These are phyloP conservation scores for Drosophila parthenogenetica DNA, from an alignment of 2,888 invertebrate species.

Conservation along the genomic window DNA sequence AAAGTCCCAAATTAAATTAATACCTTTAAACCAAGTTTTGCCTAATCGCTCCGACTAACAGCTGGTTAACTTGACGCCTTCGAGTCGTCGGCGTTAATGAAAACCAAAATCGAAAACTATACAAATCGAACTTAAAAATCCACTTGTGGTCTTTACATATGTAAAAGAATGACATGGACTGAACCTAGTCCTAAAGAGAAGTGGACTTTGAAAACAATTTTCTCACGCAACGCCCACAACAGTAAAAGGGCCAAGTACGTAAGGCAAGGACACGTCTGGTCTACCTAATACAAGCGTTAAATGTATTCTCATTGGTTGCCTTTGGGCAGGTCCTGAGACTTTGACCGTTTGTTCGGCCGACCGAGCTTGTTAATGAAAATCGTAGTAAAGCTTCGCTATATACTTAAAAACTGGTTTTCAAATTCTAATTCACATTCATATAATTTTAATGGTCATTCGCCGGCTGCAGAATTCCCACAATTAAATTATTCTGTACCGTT, in stretches of 20 bases:
- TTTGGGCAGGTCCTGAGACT: conserved; percentile 32
- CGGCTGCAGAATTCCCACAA: conserved; percentile 76
- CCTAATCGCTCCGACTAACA: conserved; percentile 10
- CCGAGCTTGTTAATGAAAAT: conserved; percentile 57
- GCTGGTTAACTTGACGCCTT: conserved; percentile 60
- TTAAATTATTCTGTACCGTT: conserved; percentile 51
- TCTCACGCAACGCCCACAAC: conserved; percentile 59
- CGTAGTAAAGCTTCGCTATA: conserved; percentile 19
- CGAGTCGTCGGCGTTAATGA: conserved; percentile 68
- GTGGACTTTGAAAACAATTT: conserved; percentile 45
- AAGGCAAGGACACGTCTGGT: conserved; percentile 48
- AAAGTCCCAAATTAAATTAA: background rate
- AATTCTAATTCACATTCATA: conserved; percentile 55
- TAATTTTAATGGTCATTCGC: conserved; percentile 40
- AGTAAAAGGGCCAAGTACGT: conserved; percentile 41
- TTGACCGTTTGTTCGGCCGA: conserved; percentile 22
- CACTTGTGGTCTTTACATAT: conserved; percentile 19
- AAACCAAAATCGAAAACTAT: conserved; percentile 46
- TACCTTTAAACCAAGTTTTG: background rate
- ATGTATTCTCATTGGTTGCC: conserved; percentile 17
- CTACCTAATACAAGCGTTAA: conserved; percentile 1
- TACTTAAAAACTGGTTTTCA: conserved; percentile 32
- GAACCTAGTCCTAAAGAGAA: conserved; percentile 16
- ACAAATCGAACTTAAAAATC: conserved; percentile 34
- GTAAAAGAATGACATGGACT: background rate